phyloP scores from a whole-genome alignment of 1,140 invertebrate species.

The Meloidogyne chitwoodi region DNA sequence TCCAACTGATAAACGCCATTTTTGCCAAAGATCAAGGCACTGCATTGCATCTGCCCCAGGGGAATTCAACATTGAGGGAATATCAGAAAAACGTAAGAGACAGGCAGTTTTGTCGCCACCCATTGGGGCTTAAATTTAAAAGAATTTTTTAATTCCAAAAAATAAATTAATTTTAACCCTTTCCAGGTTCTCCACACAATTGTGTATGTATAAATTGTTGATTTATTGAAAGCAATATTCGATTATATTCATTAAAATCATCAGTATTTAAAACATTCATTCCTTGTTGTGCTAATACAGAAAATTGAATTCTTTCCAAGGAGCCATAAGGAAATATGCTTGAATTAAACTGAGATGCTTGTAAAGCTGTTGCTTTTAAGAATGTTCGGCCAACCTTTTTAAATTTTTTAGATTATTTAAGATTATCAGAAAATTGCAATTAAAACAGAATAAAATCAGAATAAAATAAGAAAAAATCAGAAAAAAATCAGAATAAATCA shows the following conservation, averaged over 20 bases:
- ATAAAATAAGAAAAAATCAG: neutral
- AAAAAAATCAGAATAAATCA: no score
- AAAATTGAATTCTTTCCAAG: conserved; percentile 21
- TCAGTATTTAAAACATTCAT: conserved; percentile 33
- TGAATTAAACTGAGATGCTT: conserved; percentile 37
- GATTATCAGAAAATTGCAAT: neutral
- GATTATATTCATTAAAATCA: conserved; percentile 34
- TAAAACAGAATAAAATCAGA: neutral
- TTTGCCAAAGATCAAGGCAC: conserved; percentile 31
- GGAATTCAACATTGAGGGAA: conserved; percentile 1
- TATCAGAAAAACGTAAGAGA: conserved; percentile 2
- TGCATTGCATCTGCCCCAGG: neutral
- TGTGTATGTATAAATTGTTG: conserved; percentile 28
- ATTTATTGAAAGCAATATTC: conserved; percentile 34
- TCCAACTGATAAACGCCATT: conserved; percentile 36
- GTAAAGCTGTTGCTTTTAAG: conserved; percentile 28
- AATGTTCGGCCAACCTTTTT: conserved; percentile 38
- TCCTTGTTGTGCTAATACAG: conserved; percentile 37
- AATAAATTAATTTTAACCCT: no score
- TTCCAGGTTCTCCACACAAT: conserved; percentile 27
- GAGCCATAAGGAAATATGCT: neutral
- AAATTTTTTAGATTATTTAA: neutral
- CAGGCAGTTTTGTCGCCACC: conserved; percentile 13
- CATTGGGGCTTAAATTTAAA: neutral
- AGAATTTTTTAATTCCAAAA: neutral